phyloP scores from a whole-genome alignment of 1,140 invertebrate species.

The Brachionus sp. region DNA sequence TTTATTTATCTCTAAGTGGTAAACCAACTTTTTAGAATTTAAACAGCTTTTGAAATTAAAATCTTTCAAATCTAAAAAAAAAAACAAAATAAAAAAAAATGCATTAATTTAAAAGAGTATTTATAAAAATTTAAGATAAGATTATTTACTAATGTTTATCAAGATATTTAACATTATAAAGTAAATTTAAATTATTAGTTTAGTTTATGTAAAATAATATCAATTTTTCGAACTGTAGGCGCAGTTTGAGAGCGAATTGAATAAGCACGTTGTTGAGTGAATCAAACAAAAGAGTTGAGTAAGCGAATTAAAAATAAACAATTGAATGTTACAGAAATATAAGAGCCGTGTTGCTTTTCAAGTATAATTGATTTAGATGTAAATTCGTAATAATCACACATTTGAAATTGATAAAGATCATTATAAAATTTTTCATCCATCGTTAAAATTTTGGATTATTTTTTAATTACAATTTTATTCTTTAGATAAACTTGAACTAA shows the following conservation, averaged over 20 bases:
- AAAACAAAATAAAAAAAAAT: no score
- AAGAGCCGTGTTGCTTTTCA: not conserved
- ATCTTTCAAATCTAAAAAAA: no score
- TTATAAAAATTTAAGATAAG: not conserved
- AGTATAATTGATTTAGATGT: not conserved
- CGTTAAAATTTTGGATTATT: conserved; percentile 6
- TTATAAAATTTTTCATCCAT: not conserved
- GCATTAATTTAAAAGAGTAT: no score
- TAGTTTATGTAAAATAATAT: not conserved
- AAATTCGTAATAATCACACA: conserved; percentile 6
- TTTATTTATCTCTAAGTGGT: no score
- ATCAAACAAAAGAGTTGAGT: not conserved
- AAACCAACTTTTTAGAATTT: no score
- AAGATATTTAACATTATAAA: not conserved
- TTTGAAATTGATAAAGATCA: not conserved
- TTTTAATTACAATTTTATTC: conserved; percentile 15
- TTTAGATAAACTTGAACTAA: conserved; percentile 21
- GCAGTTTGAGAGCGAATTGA: not conserved
- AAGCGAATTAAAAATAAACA: not conserved
- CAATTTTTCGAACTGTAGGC: not conserved
- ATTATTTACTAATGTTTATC: not conserved
- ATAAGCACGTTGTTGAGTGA: not conserved
- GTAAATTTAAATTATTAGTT: not conserved
- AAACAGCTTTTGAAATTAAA: no score
- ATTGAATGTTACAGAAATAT: conserved; percentile 19